Conservation (phyloP, 2,113 vertebrate species). For the Hippoglossus stenolepis region DNA sequence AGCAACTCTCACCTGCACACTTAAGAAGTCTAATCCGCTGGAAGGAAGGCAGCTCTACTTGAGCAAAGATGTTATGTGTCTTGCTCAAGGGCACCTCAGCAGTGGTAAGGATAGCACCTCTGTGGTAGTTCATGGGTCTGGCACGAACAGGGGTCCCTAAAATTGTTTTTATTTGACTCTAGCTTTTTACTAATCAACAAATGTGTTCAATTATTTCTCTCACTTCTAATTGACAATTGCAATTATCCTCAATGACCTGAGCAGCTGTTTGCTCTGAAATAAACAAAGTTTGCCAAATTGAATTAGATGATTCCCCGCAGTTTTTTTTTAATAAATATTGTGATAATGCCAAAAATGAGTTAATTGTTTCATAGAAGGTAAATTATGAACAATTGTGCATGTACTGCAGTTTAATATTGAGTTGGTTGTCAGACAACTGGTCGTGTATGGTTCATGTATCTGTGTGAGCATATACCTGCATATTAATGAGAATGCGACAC, state of each 20-base stretch:
- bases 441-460: neutral
- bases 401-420: neutral
- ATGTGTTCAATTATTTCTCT: no score
- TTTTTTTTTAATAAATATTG: neutral
- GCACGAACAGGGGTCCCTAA: no score
- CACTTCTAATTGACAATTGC: neutral
- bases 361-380: neutral
- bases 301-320: neutral
- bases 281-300: slow-evolving; percentile 9
- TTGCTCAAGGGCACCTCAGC: no score
- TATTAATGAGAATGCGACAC: slow-evolving; percentile 43
- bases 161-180: no score
- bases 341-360: neutral
- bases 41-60: no score
- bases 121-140: no score
- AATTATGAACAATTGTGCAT: neutral
- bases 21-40: no score
- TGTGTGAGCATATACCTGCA: neutral
- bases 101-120: neutral
- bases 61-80: no score
- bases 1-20: no score
- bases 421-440: neutral
- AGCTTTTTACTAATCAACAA: neutral
- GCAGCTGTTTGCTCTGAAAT: slow-evolving; percentile 30
- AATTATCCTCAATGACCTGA: slow-evolving; percentile 6